These are phyloP conservation scores for Lasioglossum morio DNA, from an alignment of 2,888 invertebrate genomes.

Conservation along the genomic window DNA sequence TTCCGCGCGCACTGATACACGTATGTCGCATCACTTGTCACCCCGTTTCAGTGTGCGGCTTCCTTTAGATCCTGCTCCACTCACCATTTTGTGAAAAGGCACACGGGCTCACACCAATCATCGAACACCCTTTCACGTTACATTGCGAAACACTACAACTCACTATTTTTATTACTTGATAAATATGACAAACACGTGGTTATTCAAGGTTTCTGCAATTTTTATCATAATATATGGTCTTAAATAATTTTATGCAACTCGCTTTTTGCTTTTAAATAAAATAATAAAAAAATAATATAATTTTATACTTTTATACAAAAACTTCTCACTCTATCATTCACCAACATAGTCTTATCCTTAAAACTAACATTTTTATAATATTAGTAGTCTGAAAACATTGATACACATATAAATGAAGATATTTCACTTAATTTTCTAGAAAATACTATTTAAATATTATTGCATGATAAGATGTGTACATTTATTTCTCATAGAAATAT, in stretches of 20 bases:
- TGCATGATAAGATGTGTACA: not conserved
- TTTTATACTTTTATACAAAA: too few species aligned
- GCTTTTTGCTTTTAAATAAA: too few species aligned
- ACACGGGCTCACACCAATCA: not conserved
- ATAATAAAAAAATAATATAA: too few species aligned
- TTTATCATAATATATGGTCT: not conserved
- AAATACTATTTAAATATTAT: too few species aligned
- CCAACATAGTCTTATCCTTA: too few species aligned
- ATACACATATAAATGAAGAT: too few species aligned
- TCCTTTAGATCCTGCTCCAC: not conserved
- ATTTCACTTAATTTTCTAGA: too few species aligned
- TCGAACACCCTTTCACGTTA: not conserved
- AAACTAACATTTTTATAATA: too few species aligned
- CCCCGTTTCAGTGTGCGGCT: not conserved
- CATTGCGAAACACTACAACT: not conserved
- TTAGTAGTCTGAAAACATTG: too few species aligned
- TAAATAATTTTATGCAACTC: not conserved
- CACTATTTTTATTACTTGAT: not conserved
- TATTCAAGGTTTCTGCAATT: not conserved
- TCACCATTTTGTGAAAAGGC: not conserved
- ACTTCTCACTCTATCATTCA: too few species aligned
- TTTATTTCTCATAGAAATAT: not conserved
- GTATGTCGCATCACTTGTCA: not conserved
- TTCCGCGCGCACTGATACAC: conserved; percentile 1
- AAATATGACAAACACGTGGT: not conserved